phyloP scores from a whole-genome alignment of 2,888 invertebrate genomes.

The Eristalis tenax region DNA sequence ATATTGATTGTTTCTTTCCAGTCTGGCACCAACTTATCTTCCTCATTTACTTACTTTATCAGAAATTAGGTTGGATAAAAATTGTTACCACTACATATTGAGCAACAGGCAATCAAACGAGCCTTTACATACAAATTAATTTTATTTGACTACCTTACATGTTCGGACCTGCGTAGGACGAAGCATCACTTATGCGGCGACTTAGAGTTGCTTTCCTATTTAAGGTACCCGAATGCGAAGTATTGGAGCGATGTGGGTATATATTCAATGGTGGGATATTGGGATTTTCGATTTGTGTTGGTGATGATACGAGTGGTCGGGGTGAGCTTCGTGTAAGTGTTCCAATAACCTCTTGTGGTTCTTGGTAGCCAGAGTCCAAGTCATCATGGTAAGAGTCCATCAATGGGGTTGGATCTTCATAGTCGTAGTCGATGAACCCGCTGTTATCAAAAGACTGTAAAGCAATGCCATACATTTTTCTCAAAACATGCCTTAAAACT shows the following conservation, averaged over 20 bases:
- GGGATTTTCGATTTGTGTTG: slow-evolving; percentile 91
- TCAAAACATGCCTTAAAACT: neutral
- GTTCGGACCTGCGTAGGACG: slow-evolving; percentile 78
- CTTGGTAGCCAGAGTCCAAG: slow-evolving; percentile 83
- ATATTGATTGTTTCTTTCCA: neutral
- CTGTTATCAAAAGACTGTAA: slow-evolving; percentile 86
- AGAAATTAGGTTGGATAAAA: slow-evolving; percentile 47
- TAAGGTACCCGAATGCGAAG: slow-evolving; percentile 78
- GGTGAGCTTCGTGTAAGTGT: slow-evolving; percentile 79
- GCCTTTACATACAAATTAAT: neutral
- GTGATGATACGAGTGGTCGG: slow-evolving; percentile 89
- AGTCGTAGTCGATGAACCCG: slow-evolving; percentile 90
- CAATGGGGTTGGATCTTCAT: slow-evolving; percentile 89
- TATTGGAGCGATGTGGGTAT: slow-evolving; percentile 81
- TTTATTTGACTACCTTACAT: slow-evolving; percentile 75
- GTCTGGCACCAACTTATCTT: slow-evolving; percentile 17
- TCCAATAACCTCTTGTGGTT: slow-evolving; percentile 81
- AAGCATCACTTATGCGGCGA: slow-evolving; percentile 80
- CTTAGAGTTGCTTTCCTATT: slow-evolving; percentile 80
- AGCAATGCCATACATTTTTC: neutral
- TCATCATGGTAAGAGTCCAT: slow-evolving; percentile 88
- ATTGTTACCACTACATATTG: slow-evolving; percentile 36
- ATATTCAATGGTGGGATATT: slow-evolving; percentile 89
- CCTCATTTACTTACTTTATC: slow-evolving; percentile 18
- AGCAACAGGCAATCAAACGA: slow-evolving; percentile 29